These are phyloP conservation scores for Drosophila putrida DNA, from an alignment of 2,888 invertebrate species.

Conservation along the genomic window DNA sequence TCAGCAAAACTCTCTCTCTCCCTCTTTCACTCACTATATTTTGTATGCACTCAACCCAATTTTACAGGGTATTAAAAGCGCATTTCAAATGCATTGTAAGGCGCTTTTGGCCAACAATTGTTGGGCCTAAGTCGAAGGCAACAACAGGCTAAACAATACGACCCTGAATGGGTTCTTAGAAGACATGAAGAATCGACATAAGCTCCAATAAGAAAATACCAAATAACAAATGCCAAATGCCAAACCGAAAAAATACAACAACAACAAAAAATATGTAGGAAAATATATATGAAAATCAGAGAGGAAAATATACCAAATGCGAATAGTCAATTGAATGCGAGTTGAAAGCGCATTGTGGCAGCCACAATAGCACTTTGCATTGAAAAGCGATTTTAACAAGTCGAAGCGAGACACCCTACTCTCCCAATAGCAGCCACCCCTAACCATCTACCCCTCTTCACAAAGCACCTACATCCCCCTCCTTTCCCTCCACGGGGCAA, in stretches of 20 bases:
- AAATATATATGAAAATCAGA: conserved; percentile 13
- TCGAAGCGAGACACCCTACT: conserved; percentile 2
- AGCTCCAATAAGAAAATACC: conserved; percentile 54
- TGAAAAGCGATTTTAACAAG: conserved; percentile 31
- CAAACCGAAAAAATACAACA: conserved; percentile 5
- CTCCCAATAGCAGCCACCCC: not conserved
- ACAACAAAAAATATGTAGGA: not conserved
- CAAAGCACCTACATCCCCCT: not conserved
- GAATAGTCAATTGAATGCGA: conserved; percentile 44
- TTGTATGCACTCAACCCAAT: not conserved
- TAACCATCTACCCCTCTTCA: not conserved
- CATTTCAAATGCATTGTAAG: conserved; percentile 29
- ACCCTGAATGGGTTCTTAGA: conserved; percentile 13
- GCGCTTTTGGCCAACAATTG: conserved; percentile 22
- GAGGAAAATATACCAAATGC: conserved; percentile 26
- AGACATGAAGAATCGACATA: conserved; percentile 31
- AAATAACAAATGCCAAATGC: conserved; percentile 16
- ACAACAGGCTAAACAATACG: conserved; percentile 4
- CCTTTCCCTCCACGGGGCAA: not conserved
- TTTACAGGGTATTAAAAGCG: conserved; percentile 25
- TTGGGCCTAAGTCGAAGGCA: conserved; percentile 14
- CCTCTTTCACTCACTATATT: too few species aligned
- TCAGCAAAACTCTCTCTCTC: too few species aligned
- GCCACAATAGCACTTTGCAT: conserved; percentile 50
- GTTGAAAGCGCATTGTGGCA: conserved; percentile 53